Evolutionary conservation across 2,113 vertebrate species (phyloP).

Genomic region (Phylloscopus whistleri): DNA sequence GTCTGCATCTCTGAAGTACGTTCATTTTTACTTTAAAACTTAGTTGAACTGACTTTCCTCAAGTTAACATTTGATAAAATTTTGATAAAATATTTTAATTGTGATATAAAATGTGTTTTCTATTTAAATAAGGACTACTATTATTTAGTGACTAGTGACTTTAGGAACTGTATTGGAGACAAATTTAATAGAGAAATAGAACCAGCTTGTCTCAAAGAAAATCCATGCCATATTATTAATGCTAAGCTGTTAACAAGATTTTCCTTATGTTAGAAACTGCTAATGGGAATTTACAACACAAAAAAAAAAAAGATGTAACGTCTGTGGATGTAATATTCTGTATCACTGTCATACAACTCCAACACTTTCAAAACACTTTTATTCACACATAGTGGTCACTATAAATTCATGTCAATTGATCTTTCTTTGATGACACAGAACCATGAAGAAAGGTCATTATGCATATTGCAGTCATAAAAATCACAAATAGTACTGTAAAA

Average conservation of each 20-base stretch:
- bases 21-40: neutral
- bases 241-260: neutral
- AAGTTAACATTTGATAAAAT: neutral
- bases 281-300: neutral
- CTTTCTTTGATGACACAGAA: neutral
- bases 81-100: neutral
- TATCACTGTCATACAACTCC: neutral
- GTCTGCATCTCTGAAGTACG: neutral
- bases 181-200: neutral
- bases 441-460: neutral
- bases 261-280: neutral
- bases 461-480: neutral
- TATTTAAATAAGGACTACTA: neutral
- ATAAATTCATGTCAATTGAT: neutral
- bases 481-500: neutral
- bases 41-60: neutral
- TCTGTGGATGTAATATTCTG: neutral
- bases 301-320: neutral
- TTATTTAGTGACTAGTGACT: neutral
- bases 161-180: neutral
- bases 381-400: neutral
- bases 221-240: neutral
- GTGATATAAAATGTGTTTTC: neutral
- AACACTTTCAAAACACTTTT: neutral
- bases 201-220: neutral